Percentiles rank a stretch among this genome's conserved stretches.
phyloP scores from a whole-genome alignment of 2,113 vertebrate species.

The Malurus cyaneus region DNA sequence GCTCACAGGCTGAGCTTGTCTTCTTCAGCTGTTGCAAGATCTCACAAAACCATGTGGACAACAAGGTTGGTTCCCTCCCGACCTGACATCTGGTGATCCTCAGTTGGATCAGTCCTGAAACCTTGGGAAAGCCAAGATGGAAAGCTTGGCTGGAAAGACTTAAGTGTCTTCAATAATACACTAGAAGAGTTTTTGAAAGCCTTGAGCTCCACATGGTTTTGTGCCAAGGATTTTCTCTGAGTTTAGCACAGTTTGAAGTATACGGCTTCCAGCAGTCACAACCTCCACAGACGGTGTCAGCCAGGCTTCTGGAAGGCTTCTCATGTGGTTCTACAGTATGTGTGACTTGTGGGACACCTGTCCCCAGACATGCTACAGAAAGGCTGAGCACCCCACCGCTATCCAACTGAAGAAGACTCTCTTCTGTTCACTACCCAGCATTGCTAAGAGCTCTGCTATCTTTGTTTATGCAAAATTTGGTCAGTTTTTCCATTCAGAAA shows the following conservation, averaged over 20 bases:
- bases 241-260: not conserved
- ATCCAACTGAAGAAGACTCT: not conserved
- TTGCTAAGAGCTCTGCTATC: not conserved
- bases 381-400: not conserved
- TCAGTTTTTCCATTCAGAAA: not conserved
- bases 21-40: not conserved
- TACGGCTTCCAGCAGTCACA: constrained; percentile 6
- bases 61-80: not conserved
- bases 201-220: not conserved
- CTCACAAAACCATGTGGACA: not conserved
- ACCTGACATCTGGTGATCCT: not conserved
- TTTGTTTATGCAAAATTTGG: not conserved
- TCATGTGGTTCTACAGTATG: not conserved
- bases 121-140: not conserved
- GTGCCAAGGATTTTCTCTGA: not conserved
- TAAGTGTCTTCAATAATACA: not conserved
- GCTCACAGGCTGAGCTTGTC: not conserved
- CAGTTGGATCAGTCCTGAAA: not conserved
- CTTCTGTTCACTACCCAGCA: not conserved
- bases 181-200: not conserved
- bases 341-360: not conserved
- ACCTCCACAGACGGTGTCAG: not conserved
- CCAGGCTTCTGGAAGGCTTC: not conserved
- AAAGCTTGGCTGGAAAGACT: not conserved
- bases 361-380: not conserved